These are phyloP conservation scores for Drosophila tani DNA, from an alignment of 1,140 invertebrate species.

Conservation along the genomic window DNA sequence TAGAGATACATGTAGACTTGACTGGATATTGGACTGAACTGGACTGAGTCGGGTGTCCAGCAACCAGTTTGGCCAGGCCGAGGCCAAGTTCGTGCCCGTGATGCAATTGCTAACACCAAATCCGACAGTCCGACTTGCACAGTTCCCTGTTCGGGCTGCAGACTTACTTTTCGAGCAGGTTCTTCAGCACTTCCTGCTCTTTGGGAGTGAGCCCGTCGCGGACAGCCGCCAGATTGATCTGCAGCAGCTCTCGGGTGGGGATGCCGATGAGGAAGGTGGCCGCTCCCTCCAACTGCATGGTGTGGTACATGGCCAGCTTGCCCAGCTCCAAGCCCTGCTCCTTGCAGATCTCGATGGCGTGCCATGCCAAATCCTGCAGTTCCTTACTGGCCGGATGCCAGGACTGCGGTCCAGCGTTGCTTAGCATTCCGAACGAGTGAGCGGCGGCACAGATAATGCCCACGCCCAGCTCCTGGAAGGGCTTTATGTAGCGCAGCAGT, in stretches of 20 bases:
- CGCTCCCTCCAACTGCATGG: conserved; percentile 86
- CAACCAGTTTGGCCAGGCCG: conserved; percentile 46
- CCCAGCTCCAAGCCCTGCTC: conserved; percentile 89
- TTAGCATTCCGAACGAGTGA: conserved; percentile 93
- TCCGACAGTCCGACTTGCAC: conserved; percentile 66
- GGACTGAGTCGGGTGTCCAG: conserved; percentile 11
- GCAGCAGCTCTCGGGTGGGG: conserved; percentile 87
- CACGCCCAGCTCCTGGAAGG: conserved; percentile 90
- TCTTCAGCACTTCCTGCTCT: conserved; percentile 87
- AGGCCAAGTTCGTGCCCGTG: conserved; percentile 70
- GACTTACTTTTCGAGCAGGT: conserved; percentile 88
- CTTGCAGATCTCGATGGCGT: conserved; percentile 88
- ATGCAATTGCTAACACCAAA: conserved; percentile 74
- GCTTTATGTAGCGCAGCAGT: conserved; percentile 90
- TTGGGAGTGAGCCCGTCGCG: conserved; percentile 87
- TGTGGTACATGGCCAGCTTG: conserved; percentile 89
- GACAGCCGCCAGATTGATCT: conserved; percentile 87
- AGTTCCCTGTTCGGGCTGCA: conserved; percentile 44
- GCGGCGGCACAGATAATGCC: conserved; percentile 94
- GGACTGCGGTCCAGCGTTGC: conserved; percentile 89
- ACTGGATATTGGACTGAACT: conserved; percentile 12
- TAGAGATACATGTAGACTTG: conserved; percentile 1
- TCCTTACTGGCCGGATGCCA: conserved; percentile 94
- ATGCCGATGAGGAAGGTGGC: conserved; percentile 90
- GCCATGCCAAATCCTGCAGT: conserved; percentile 88